Conservation (phyloP, 2,888 invertebrate genomes). For the Hybos culiciformis region DNA sequence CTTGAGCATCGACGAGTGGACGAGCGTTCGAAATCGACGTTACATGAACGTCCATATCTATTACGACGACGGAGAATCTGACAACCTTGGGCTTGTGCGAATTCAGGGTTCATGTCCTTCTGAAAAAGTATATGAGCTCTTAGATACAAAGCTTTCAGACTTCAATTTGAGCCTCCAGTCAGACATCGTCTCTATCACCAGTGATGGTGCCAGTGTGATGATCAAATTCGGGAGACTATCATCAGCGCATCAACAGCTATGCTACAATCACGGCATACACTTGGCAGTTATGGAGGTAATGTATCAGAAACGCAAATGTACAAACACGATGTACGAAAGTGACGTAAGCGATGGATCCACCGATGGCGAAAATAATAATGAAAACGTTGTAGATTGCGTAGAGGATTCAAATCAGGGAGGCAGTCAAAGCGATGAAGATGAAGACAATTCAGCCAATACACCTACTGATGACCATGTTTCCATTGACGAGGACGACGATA, state of each 20-base stretch:
- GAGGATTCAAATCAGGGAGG: conserved; percentile 1
- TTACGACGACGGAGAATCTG: not conserved
- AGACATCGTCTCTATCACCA: conserved; percentile 3
- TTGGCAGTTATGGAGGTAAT: not conserved
- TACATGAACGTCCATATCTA: not conserved
- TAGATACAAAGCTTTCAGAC: conserved; percentile 1
- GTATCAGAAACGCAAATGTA: not conserved
- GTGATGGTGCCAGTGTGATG: conserved; percentile 5
- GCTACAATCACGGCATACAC: conserved; percentile 6
- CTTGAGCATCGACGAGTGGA: conserved; percentile 1
- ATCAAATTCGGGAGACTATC: conserved; percentile 3
- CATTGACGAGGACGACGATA: conserved; percentile 3
- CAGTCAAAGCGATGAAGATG: not conserved
- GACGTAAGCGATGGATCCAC: too few relatives aligned
- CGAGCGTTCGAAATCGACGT: not conserved
- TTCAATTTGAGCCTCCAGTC: conserved; percentile 1
- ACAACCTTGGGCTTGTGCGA: not conserved
- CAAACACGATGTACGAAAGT: not conserved
- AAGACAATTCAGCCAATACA: not conserved
- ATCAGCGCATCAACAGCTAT: conserved; percentile 2
- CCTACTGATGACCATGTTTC: not conserved
- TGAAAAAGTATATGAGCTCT: not conserved
- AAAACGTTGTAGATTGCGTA: too few relatives aligned
- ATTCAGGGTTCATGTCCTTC: not conserved
- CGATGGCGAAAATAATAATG: too few relatives aligned